Base-by-base conservation (phyloP, 1,140 invertebrate genomes). In the Formica selysi region DNA sequence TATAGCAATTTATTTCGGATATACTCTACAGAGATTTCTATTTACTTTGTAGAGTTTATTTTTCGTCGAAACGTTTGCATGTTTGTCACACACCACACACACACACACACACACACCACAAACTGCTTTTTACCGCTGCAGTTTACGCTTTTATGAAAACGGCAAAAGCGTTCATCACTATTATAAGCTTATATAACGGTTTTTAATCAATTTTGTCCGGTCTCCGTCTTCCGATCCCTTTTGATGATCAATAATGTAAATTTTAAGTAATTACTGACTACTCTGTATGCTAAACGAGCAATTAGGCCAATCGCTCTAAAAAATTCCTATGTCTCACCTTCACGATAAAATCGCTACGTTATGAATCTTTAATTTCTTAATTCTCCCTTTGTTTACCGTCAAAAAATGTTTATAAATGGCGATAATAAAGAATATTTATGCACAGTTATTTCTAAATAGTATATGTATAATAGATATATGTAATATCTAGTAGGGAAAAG, bases 181-280 rank as follows among this genome's bases (percentile, higher is more conserved):
- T 80, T 81, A n/a, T 59, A 71, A 81, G 51, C 51, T 70, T 41
- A 70, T 81, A 13, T 81, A 81, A 81, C 38, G 54, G n/a, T 54
- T 81, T 71, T 0, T 26, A 71, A 81, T 81, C 71, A 81, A 81
- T 81, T 81, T 81, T 71, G 38, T 81, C 51, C 59, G 38, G 36
- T 81, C 38, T 44, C 16, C 7, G 38, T 81, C 11, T 57, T 32
- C 19, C 26, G 11, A 59, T 71, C 26, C 26, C 36, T 59, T 61
- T 59, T 4, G 51, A 5, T 64, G 62, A 71, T 71, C 78, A 81
- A 81, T 81, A 81, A 81, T 81, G 78, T 59, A 61, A 81, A 81
- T 81, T 81, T 81, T 71, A 59, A 81, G 51, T 81, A 81, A 81
- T 81, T 81, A 81, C 78, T 80, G 38, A 29, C 65, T 81, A 16